Conservation (phyloP, 2,888 invertebrate species). For the Parascotia fuliginaria region DNA sequence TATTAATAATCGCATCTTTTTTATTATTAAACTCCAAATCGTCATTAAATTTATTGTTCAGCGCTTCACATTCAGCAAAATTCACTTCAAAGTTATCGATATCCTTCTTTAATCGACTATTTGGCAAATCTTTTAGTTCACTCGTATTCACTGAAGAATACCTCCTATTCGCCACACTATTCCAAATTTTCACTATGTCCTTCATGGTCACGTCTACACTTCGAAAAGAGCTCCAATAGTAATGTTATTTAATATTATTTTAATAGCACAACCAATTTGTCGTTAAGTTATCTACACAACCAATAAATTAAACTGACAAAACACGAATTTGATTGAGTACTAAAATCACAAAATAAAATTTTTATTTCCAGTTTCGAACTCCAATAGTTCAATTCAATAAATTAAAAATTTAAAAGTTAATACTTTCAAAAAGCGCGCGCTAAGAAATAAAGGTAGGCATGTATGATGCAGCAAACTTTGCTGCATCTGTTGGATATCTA, state of each 20-base stretch:
- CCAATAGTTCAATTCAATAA: no score
- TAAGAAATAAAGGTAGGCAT: constrained; percentile 26
- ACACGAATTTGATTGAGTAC: background rate
- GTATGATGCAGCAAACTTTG: constrained; percentile 23
- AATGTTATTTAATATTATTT: constrained; percentile 42
- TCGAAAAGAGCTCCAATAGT: constrained; percentile 16
- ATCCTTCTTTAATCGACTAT: constrained; percentile 64
- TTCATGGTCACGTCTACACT: constrained; percentile 79
- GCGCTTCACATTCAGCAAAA: constrained; percentile 70
- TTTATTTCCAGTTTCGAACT: no score
- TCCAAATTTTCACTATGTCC: constrained; percentile 87
- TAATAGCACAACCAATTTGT: constrained; percentile 49
- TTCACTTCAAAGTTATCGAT: constrained; percentile 68
- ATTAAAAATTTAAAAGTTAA: constrained; percentile 5
- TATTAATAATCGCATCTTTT: constrained; percentile 73
- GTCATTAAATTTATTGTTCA: constrained; percentile 67
- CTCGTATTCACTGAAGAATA: constrained; percentile 83
- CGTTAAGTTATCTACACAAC: background rate
- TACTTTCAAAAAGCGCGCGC: constrained; percentile 34
- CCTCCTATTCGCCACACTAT: constrained; percentile 77
- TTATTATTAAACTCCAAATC: constrained; percentile 68
- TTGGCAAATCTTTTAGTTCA: constrained; percentile 67
- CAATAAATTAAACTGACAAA: no score
- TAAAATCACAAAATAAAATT: constrained; percentile 4
- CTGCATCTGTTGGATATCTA: constrained; percentile 39